A percentile compares a stretch with the other conserved stretches of the same genome.
Evolutionary conservation across 2,113 vertebrate genomes (phyloP).

Genomic region (Panurus biarmicus): DNA sequence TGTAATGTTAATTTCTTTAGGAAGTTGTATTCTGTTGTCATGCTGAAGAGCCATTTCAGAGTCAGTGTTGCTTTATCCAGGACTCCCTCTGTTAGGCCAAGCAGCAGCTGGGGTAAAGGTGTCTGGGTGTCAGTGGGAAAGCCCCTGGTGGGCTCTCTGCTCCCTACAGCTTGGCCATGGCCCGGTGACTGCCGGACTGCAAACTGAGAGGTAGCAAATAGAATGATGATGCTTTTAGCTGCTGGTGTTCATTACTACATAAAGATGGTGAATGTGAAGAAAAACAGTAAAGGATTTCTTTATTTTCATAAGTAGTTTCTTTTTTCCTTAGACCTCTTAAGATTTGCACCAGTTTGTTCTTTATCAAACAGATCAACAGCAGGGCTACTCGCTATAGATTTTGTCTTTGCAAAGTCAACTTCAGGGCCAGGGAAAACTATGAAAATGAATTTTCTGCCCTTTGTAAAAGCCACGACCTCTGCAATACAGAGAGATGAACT

Average conservation of each 20-base stretch:
- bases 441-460: neutral
- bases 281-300: neutral
- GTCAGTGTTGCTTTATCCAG: neutral
- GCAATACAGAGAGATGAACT: neutral
- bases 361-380: neutral
- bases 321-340: neutral
- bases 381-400: neutral
- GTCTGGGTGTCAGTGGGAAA: neutral
- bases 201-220: neutral
- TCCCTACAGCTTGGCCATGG: fast-evolving
- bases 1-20: neutral
- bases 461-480: neutral
- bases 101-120: neutral
- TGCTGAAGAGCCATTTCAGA: neutral
- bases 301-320: neutral
- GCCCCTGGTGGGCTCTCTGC: neutral
- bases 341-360: neutral
- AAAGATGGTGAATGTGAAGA: neutral
- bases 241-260: neutral
- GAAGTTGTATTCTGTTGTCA: neutral
- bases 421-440: neutral
- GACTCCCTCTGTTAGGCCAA: neutral
- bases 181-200: neutral
- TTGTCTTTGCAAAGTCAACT: neutral
- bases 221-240: neutral